Conservation (phyloP, 2,888 invertebrate genomes). For the Drosophila colorata region DNA sequence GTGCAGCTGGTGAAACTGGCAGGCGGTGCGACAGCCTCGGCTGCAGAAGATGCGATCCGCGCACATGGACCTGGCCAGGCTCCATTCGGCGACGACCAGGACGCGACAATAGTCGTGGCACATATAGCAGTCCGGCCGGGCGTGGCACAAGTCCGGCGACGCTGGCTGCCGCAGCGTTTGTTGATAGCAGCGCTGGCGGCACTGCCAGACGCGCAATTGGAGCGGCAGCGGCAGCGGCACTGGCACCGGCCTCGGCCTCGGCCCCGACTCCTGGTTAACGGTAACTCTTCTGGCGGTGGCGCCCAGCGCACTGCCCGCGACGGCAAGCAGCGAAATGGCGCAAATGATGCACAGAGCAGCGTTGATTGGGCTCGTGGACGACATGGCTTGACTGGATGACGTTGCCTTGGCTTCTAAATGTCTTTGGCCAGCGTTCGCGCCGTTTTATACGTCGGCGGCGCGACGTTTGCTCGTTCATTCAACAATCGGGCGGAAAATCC, state of each 20-base stretch:
- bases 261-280: background rate
- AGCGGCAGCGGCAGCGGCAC: constrained; percentile 16
- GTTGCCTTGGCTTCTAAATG: constrained; percentile 57
- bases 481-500: constrained; percentile 54
- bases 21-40: constrained; percentile 72
- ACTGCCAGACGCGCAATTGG: constrained; percentile 50
- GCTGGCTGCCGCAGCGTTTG: constrained; percentile 28
- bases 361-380: background rate
- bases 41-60: constrained; percentile 67
- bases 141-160: constrained; percentile 47
- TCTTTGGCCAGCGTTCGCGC: background rate
- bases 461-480: constrained; percentile 68
- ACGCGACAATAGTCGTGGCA: constrained; percentile 76
- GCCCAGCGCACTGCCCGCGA: constrained; percentile 44
- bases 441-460: constrained; percentile 52
- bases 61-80: constrained; percentile 68
- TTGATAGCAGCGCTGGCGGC: constrained; percentile 62
- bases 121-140: constrained; percentile 71
- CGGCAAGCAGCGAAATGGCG: constrained; percentile 19
- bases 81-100: constrained; percentile 55
- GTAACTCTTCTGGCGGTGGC: constrained; percentile 21
- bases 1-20: constrained; percentile 52
- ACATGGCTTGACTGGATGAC: constrained; percentile 22
- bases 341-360: background rate
- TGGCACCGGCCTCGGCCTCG: background rate